Evolutionary conservation across 1,140 invertebrate genomes (phyloP).

Genomic region (Drosophila willistoni): DNA sequence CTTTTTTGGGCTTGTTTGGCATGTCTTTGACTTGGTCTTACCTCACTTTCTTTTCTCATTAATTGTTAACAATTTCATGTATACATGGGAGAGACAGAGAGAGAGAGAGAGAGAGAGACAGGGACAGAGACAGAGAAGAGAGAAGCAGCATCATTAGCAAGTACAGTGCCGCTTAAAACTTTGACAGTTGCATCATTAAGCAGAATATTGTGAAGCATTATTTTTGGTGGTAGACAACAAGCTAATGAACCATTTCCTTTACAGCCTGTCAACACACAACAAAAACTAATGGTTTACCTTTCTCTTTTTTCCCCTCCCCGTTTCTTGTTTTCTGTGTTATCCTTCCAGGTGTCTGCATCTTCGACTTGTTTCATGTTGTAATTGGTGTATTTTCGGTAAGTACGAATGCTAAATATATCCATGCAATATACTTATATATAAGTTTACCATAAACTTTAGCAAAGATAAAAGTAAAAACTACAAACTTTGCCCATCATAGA

Average conservation of each 20-base stretch:
- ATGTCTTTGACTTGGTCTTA: constrained; percentile 37
- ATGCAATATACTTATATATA: constrained; percentile 16
- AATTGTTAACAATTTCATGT: neutral
- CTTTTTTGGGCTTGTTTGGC: constrained; percentile 54
- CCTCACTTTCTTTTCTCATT: neutral
- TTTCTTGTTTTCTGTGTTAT: neutral
- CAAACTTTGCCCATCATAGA: constrained; percentile 6
- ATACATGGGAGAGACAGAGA: neutral
- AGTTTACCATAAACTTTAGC: too few species aligned
- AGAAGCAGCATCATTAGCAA: constrained; percentile 42
- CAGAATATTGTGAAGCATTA: neutral
- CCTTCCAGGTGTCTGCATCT: constrained; percentile 69
- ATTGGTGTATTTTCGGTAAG: constrained; percentile 76
- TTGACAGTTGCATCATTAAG: constrained; percentile 74
- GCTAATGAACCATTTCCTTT: constrained; percentile 10
- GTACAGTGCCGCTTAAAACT: constrained; percentile 48
- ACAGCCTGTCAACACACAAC: constrained; percentile 40
- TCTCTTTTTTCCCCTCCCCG: constrained; percentile 9
- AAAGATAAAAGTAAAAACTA: neutral
- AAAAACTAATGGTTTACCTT: constrained; percentile 41
- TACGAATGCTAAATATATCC: constrained; percentile 27
- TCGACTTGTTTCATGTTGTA: constrained; percentile 77
- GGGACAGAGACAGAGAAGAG: neutral
- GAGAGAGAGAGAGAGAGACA: neutral
- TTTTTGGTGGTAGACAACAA: neutral